A percentile compares a stretch with the other conserved stretches of the same genome.
Conservation (phyloP, 2,797 vertebrate species). For the Cercopithecus diana region DNA sequence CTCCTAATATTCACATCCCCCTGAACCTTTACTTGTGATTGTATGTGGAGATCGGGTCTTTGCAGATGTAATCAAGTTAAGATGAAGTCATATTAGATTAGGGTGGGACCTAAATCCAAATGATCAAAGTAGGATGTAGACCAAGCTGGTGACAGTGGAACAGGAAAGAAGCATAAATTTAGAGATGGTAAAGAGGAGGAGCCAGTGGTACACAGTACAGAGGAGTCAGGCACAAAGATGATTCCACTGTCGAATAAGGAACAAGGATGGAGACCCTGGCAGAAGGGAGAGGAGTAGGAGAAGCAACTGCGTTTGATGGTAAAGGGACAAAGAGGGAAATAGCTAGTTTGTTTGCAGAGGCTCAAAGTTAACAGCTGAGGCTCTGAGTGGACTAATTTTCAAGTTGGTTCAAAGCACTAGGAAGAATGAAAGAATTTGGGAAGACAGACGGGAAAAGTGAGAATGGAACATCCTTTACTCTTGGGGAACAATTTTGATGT, state of each 20-base stretch:
- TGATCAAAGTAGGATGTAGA: neutral
- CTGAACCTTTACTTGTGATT: neutral
- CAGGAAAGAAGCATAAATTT: neutral
- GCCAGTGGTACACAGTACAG: fast-evolving
- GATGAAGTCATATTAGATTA: neutral
- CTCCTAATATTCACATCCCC: neutral
- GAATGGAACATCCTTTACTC: no score
- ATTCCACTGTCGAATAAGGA: neutral
- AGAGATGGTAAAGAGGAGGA: neutral
- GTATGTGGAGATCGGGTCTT: neutral
- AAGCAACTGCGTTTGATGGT: neutral
- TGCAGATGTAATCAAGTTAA: neutral
- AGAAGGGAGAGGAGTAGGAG: neutral
- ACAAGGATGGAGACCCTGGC: neutral
- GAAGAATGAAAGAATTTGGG: no score
- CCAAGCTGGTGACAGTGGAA: neutral
- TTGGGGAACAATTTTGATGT: neutral
- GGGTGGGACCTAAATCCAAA: neutral
- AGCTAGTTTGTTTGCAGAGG: neutral
- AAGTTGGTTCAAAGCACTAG: neutral
- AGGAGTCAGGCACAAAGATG: neutral
- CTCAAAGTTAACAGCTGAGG: neutral
- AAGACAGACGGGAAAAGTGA: neutral
- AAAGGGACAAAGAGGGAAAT: neutral
- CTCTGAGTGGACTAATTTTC: neutral